Base-by-base conservation (phyloP, 1,140 invertebrate species). In the Episyrphus balteatus region DNA sequence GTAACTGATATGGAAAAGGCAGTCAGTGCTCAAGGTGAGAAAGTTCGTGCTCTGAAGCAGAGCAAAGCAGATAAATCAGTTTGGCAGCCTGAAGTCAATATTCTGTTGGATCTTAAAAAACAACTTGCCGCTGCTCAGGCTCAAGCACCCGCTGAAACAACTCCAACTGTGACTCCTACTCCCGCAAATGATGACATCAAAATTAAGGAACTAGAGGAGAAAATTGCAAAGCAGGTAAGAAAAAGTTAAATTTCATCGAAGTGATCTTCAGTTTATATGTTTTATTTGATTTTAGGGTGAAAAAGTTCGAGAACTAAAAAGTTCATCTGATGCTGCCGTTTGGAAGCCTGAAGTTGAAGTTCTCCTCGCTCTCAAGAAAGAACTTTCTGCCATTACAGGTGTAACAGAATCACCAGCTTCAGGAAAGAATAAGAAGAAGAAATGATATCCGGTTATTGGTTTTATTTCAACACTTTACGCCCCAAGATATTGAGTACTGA, bases 281-380 rank as follows among this genome's bases (percentile, higher is more conserved):
- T 31, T 14, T 54, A 21, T 54, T 18, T 21, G 52, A 44, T 54
- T 61, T 49, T 66, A 89, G 83, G 88, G 79, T 14, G 72, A 80
- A 39, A 71, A 81, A 43, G 88, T 92, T 5, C 71, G 88, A 46
- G 74, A 78, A 44, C 55, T 92, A 18, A 92, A 93, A 62, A 71
- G 80, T 2, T 74, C 75, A 2, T 78, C 78, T 19, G 75, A 79
- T 50, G 88, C 89, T 56, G 59, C 73, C 5, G 75, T 79, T 5
- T 85, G 89, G 75, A 80, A 85, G 55, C 79, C 79, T 3, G 83
- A 88, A 68, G 84, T 92, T 1, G 74, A 78, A 6, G 73, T 75
- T 43, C 71, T 92, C 5, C 57, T 92, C 18, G 74, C 81, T 48
- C 65, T 92, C 14, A 92, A 92, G 61, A 78, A 80, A 55, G 73